Base-by-base conservation (phyloP, 2,113 vertebrate species). In the Uria aalge region DNA sequence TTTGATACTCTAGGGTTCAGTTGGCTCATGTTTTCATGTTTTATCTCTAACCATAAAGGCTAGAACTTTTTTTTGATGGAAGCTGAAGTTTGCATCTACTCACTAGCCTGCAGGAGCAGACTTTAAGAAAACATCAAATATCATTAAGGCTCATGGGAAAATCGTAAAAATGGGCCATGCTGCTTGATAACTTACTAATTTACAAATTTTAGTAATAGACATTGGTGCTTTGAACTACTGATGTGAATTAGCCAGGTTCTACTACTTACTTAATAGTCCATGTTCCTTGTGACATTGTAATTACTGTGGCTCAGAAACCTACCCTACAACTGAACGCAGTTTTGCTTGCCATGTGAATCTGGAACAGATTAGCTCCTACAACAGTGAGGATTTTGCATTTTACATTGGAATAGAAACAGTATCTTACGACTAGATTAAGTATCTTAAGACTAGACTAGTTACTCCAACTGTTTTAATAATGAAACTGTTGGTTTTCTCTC, bases 171-270 rank as follows among this genome's bases (percentile, higher is more conserved):
- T 90, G 92, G 90, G 88, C 59, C 87, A 90, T 36, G 73, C 79
- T 94, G 67, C 85, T 94, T 96, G 95, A 93, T 95, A 96, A 86
- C 75, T 96, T 90, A 74, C 92, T 96, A 85, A 97, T 97, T 97
- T 96, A 95, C 94, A 97, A 96, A 96, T 94, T 77, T 67, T 77
- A 59, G 75, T 94, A 94, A 71, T 59, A 96, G 92, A 52, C 94
- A 92, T 93, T 38, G 66, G 52, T 40, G 68, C 88, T 97, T 96
- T 96, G 92, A 96, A 93, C 88, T 88, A 63, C 50, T 59, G 48
- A 73, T 88, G 90, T 85, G 95, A 96, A 96, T 92, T 94, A 95
- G 41, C 92, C 88, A 88, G 92, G 92, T 96, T 96, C 80, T 94
- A 48, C 92, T 79, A 57, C 92, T 94, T 96, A 87, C 52, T 95